Evolutionary conservation across 2,888 invertebrate genomes (phyloP), one percentile per base, ranked within the genome.

Genomic region (Neoitamus cyanurus): DNA sequence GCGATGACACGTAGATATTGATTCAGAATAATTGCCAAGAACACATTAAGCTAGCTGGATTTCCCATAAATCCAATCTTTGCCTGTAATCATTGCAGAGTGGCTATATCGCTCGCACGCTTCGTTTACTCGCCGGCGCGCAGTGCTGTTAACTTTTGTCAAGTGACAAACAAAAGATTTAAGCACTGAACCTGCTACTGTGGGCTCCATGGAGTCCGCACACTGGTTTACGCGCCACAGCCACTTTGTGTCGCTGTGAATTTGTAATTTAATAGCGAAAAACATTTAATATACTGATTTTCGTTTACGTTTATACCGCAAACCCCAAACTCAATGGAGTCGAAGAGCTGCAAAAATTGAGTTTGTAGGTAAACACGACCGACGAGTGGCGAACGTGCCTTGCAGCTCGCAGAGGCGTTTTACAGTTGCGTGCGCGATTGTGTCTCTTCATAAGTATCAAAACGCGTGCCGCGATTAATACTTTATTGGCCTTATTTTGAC

Each of bases 101-200:
- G 25, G 58, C 4, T 11, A 25, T 25, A 58, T 58, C 58, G 28
- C 37, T 77, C 77, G 30, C 30, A 77, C 31, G 30, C 42, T 77
- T 77, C 28, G 42, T 28, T 77, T 42, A 11, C 42, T 28, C 31
- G 13, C 34, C 48, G 58, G 31, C 68, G 34, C 15, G 4, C 5
- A 80, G 80, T 80, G 30, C 80, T 80, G 80, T 80, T 80, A 80
- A 80, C 80, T 58, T 58, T 58, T 58, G 58, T 58, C 58, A 58
- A 68, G 31, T 34, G 13, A 3, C 20, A 42, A 80, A 80, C 80
- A 80, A 80, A 80, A 80, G 80, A 80, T 68, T 20, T 80, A 80
- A 80, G 80, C 80, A 34, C 58, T 34, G 36, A 80, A 80, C 58
- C 28, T 3, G 20, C 15, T 15, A 25, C 20, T n/a, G 13, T 6